These are phyloP conservation scores for Drosophila pectinifera DNA, from an alignment of 1,140 invertebrate species.

Conservation along the genomic window DNA sequence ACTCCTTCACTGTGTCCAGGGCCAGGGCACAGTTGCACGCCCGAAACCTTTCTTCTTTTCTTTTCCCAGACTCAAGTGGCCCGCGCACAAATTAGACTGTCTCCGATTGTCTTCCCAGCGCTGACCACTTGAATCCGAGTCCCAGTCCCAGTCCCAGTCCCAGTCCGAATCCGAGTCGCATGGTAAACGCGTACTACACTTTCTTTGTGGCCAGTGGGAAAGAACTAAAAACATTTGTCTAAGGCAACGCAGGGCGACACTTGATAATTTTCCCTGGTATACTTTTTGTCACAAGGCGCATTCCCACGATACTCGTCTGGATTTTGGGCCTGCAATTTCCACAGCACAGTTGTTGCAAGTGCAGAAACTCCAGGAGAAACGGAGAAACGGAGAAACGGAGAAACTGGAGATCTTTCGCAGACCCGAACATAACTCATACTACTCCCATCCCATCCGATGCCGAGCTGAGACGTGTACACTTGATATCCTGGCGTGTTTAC, in stretches of 20 bases:
- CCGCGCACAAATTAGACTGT: conserved; percentile 73
- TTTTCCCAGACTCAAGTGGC: conserved; percentile 74
- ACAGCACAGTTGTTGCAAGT: conserved; percentile 58
- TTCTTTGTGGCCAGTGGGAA: conserved; percentile 69
- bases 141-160: conserved; percentile 37
- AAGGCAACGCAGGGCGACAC: conserved; percentile 70
- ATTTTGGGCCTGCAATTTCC: conserved; percentile 53
- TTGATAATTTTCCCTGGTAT: conserved; percentile 62
- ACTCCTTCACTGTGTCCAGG: conserved; percentile 55
- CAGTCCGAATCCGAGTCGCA: conserved; percentile 48
- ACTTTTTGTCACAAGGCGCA: conserved; percentile 69
- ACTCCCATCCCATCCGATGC: conserved; percentile 21
- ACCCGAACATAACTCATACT: conserved; percentile 64
- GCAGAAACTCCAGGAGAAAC: conserved; percentile 50
- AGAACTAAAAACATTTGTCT: conserved; percentile 75
- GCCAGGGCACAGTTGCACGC: conserved; percentile 33
- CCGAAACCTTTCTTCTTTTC: conserved; percentile 35
- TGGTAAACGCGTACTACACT: conserved; percentile 77
- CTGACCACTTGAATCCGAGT: conserved; percentile 70
- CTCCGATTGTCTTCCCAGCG: conserved; percentile 62
- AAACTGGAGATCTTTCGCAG: conserved; percentile 75
- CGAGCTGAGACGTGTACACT: conserved; percentile 78
- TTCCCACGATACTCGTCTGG: conserved; percentile 77
- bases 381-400: conserved; percentile 15
- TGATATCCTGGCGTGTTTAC: conserved; percentile 84